These are phyloP conservation scores for Austrolebias charrua DNA, from an alignment of 2,797 vertebrate species.

Conservation along the genomic window DNA sequence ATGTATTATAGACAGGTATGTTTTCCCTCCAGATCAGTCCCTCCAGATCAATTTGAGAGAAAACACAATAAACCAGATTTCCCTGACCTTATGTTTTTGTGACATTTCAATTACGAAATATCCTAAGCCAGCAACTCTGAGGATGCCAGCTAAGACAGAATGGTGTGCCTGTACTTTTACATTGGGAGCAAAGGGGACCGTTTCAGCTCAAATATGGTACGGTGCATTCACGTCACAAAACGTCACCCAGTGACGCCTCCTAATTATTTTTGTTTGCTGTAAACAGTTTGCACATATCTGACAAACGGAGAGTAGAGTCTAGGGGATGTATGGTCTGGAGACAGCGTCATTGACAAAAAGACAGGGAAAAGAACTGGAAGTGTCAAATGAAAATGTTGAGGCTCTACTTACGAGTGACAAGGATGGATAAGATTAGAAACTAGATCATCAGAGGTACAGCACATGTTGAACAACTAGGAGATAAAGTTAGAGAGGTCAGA, in stretches of 20 bases:
- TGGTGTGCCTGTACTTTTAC: conserved; percentile 20
- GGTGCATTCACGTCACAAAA: background rate
- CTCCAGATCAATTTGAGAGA: too few species aligned
- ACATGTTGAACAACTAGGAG: too few species aligned
- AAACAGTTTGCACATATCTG: background rate
- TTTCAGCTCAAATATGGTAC: conserved; percentile 6
- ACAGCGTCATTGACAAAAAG: too few species aligned
- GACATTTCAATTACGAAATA: conserved; percentile 47
- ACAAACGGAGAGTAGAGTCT: too few species aligned
- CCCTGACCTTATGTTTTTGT: conserved; percentile 31
- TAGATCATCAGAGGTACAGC: too few species aligned
- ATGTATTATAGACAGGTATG: conserved; percentile 8
- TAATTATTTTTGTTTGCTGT: background rate
- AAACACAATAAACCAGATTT: conserved; percentile 26
- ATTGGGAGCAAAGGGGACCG: conserved; percentile 14
- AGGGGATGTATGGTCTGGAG: too few species aligned
- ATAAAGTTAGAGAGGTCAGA: too few species aligned
- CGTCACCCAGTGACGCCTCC: conserved; percentile 22
- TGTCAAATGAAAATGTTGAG: too few species aligned
- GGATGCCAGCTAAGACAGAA: conserved; percentile 20
- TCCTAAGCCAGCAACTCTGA: conserved; percentile 17
- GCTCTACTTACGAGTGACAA: too few species aligned
- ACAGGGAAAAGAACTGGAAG: too few species aligned
- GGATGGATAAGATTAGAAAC: too few species aligned
- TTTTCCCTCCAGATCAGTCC: conserved; percentile 21